These are phyloP conservation scores for Diploscapter pachys DNA, from an alignment of 1,140 invertebrate species.

Conservation along the genomic window DNA sequence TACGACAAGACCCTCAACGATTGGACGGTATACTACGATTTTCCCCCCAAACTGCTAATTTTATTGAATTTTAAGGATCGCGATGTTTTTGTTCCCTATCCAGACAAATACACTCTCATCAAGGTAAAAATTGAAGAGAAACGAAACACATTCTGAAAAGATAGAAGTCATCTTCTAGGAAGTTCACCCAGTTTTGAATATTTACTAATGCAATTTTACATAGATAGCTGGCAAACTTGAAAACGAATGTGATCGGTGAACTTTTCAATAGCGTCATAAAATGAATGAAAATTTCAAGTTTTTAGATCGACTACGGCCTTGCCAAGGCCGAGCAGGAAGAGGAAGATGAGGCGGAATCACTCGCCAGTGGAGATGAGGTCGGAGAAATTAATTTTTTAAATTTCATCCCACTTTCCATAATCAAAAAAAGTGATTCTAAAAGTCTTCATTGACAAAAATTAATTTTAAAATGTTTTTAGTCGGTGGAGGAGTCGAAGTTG, in stretches of 20 bases:
- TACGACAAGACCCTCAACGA: constrained; percentile 60
- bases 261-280: background rate
- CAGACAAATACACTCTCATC: constrained; percentile 61
- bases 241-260: background rate
- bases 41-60: too few species aligned
- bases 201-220: too few species aligned
- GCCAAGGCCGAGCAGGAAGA: constrained; percentile 22
- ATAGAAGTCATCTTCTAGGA: too few species aligned
- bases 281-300: background rate
- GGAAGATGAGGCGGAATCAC: constrained; percentile 17
- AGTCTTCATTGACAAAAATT: too few species aligned
- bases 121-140: constrained; percentile 47
- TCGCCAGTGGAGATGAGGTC: constrained; percentile 15
- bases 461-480: background rate
- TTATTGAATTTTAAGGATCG: constrained; percentile 17
- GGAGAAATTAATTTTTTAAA: background rate
- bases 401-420: too few species aligned
- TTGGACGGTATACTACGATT: constrained; percentile 41
- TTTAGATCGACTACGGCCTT: constrained; percentile 42
- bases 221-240: background rate
- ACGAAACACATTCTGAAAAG: too few species aligned
- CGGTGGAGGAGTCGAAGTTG: constrained; percentile 37
- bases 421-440: too few species aligned
- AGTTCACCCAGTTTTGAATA: too few species aligned
- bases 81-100: constrained; percentile 53